These are phyloP conservation scores for Nanorana parkeri DNA, from an alignment of 2,113 vertebrate genomes.

Conservation along the genomic window DNA sequence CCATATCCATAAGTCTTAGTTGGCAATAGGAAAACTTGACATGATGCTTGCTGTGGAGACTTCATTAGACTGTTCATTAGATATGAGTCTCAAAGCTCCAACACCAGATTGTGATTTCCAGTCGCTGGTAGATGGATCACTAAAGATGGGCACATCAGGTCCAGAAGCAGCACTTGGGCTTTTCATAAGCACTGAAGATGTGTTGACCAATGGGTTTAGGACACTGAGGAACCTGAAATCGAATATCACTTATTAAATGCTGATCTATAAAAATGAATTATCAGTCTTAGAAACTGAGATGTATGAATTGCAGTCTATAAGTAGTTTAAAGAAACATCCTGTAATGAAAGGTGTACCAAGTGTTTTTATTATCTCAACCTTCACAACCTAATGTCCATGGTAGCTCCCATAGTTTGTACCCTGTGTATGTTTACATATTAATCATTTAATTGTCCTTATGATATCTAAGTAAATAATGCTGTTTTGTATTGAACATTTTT, in stretches of 20 bases:
- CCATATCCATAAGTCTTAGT: slow-evolving; percentile 58
- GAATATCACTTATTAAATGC: slow-evolving; percentile 63
- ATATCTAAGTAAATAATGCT: too few species aligned
- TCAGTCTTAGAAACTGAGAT: too few species aligned
- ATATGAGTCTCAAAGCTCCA: slow-evolving; percentile 68
- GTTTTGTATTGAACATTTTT: too few species aligned
- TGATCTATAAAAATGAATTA: neutral
- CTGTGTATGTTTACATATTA: too few species aligned
- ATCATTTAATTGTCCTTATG: too few species aligned
- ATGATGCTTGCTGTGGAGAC: slow-evolving; percentile 65
- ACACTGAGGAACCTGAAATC: slow-evolving; percentile 68
- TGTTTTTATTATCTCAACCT: too few species aligned
- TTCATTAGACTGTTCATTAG: slow-evolving; percentile 67
- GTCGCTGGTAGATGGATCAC: slow-evolving; percentile 66
- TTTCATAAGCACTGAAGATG: slow-evolving; percentile 67
- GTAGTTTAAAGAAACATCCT: too few species aligned
- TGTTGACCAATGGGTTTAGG: slow-evolving; percentile 69
- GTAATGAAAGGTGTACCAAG: too few species aligned
- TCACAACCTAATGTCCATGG: too few species aligned
- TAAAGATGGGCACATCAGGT: slow-evolving; percentile 63
- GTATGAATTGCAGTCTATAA: too few species aligned
- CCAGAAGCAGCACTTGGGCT: slow-evolving; percentile 63
- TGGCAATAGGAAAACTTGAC: slow-evolving; percentile 62
- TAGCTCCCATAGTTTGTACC: too few species aligned
- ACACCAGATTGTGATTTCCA: slow-evolving; percentile 67